A percentile compares a stretch with the other conserved stretches of the same genome.
Conservation (phyloP, 2,113 vertebrate genomes). For the Seriola rivoliana region DNA sequence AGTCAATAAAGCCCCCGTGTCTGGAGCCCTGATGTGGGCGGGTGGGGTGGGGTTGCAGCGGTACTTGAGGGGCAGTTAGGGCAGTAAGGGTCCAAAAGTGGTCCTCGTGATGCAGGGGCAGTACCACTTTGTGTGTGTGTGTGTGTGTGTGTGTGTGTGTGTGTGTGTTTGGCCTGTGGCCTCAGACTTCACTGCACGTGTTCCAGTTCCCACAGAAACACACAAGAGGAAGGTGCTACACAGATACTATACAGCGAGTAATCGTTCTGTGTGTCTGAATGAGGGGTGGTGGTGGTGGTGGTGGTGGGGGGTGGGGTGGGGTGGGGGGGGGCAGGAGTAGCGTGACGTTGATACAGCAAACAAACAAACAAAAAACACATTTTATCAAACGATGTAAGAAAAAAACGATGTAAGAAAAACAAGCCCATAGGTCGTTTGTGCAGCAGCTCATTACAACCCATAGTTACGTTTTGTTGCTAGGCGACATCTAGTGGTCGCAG, state of each 20-base stretch:
- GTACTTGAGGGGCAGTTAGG: conserved; percentile 62
- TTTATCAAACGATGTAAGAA: no score
- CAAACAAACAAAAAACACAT: no score
- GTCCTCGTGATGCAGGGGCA: conserved; percentile 47
- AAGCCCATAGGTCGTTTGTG: no score
- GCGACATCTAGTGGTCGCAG: no score
- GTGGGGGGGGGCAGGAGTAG: no score
- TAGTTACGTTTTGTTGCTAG: no score
- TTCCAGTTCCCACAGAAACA: conserved; percentile 71
- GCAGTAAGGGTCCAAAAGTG: conserved; percentile 64
- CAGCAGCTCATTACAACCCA: no score
- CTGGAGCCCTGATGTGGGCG: conserved; percentile 53
- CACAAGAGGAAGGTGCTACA: not conserved
- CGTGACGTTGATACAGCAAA: no score
- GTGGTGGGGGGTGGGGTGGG: no score
- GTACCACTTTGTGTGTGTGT: conserved; percentile 9
- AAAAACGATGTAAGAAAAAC: no score
- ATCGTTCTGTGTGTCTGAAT: conserved; percentile 15
- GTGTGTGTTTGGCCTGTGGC: conserved; percentile 2
- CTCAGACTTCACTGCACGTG: conserved; percentile 64
- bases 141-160: not conserved
- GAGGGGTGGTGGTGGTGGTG: not conserved
- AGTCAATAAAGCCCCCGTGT: conserved; percentile 71
- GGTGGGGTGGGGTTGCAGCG: conserved; percentile 26
- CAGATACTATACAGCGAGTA: not conserved